A percentile compares a stretch with the other conserved stretches of the same genome.
phyloP scores from a whole-genome alignment of 2,113 vertebrate genomes.

The Machaerirhynchus nigripectus region DNA sequence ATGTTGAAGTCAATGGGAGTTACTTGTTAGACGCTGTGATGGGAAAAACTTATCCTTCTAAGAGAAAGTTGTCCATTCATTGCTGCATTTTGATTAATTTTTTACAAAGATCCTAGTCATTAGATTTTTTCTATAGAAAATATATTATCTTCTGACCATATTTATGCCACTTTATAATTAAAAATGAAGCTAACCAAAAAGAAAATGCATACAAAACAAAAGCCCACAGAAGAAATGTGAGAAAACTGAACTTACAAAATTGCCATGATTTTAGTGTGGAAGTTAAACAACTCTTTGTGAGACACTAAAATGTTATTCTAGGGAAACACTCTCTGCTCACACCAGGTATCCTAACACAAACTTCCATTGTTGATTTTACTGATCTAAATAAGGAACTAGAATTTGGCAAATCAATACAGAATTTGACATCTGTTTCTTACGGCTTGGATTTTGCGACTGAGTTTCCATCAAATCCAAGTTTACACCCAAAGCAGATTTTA shows the following conservation, averaged over 20 bases:
- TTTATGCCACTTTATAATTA: background rate
- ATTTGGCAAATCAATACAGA: background rate
- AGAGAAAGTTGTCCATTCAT: background rate
- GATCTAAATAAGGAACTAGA: background rate
- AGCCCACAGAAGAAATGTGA: background rate
- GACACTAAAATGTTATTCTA: background rate
- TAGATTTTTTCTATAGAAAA: background rate
- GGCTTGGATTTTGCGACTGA: background rate
- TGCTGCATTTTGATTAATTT: background rate
- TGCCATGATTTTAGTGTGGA: background rate
- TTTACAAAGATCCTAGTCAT: background rate
- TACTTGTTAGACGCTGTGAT: constrained; percentile 27
- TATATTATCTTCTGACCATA: background rate
- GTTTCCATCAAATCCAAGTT: background rate
- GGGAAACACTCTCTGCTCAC: background rate
- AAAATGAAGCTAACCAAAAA: background rate
- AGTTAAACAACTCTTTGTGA: background rate
- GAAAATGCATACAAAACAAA: background rate
- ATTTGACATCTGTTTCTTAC: background rate
- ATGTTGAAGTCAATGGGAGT: constrained; percentile 36
- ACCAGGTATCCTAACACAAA: background rate
- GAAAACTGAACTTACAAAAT: background rate
- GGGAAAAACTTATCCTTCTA: constrained; percentile 2
- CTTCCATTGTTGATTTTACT: background rate
- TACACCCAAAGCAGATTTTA: background rate